Evolutionary conservation across 2,113 vertebrate species (phyloP).

Genomic region (Diglossa brunneiventris): DNA sequence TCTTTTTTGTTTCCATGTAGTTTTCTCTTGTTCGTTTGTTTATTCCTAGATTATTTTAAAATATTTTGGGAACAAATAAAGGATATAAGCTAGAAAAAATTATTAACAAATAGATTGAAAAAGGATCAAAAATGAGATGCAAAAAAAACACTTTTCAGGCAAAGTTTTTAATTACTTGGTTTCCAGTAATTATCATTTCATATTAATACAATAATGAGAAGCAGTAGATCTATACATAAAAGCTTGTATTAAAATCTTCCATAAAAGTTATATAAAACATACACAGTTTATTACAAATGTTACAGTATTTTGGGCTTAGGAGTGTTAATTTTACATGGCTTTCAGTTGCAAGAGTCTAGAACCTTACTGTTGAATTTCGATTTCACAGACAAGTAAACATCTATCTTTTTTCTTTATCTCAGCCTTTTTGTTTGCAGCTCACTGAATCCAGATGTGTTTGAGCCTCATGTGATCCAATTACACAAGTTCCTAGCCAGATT

Average conservation of each 20-base stretch:
- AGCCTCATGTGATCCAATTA: not conserved
- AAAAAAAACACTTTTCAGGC: not conserved
- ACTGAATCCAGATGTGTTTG: not conserved
- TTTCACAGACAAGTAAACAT: not conserved
- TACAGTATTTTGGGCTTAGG: not conserved
- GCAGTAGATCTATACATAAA: not conserved
- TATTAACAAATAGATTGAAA: not conserved
- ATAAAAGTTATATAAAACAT: not conserved
- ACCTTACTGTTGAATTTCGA: not conserved
- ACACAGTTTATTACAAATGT: not conserved
- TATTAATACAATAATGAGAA: not conserved
- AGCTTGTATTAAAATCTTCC: not conserved
- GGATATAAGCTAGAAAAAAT: not conserved
- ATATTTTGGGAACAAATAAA: not conserved
- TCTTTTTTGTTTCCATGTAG: not conserved
- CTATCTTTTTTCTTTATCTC: not conserved
- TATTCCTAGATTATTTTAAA: not conserved
- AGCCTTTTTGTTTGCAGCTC: not conserved
- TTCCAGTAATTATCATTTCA: not conserved
- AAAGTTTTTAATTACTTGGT: not conserved
- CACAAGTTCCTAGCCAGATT: not conserved
- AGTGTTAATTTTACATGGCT: not conserved
- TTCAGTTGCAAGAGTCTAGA: not conserved
- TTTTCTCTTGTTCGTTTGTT: not conserved
- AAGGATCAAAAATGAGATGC: not conserved